Evolutionary conservation across 92 coral and sea anemone species (phyloP), one percentile per base, ranked within the genome.

Genomic region (Virgularia gustaviana): DNA sequence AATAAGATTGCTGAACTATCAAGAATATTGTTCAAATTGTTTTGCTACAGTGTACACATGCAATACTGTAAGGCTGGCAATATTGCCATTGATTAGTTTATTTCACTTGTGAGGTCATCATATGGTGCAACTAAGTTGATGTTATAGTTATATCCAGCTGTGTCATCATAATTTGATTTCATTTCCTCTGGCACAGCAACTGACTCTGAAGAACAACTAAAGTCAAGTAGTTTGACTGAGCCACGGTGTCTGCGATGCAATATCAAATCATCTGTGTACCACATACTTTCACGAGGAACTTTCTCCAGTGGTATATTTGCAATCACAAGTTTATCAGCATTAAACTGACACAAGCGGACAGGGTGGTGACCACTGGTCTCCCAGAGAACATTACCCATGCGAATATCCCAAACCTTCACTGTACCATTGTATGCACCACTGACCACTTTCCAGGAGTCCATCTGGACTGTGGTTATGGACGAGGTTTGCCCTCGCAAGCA

Each of bases 181-280:
- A 95, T 89, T 76, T 89, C 90, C 11, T 84, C 97, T 32, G 97
- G 97, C 49, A 86, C 80, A 18, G 89, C 96, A 27, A 60, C 82
- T 22, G 90, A 81, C 9, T 56, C 76, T 43, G 86, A 84, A 36
- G 81, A 81, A 32, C 79, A 49, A 9, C 84, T 64, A 54, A 91
- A 91, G 53, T 91, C 92, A 77, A 81, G 89, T 44, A 79, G 39
- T 19, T 89, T 87, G 18, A 91, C 57, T 9, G 87, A 32, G 24
- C 97, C 97, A 47, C 97, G 63, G 78, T 87, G 90, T 41, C 90
- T 80, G 8, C 97, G 91, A 63, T 91, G 97, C 18, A 89, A 87
- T 20, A 91, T 86, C 72, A 91, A 71, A 54, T 91, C 96, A 52
- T 89, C 97, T 10, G 97, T 86, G 73, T 87, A 91, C 97, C 97